Evolutionary conservation across 2,113 vertebrate species (phyloP).

Genomic region (Mustelus asterias): DNA sequence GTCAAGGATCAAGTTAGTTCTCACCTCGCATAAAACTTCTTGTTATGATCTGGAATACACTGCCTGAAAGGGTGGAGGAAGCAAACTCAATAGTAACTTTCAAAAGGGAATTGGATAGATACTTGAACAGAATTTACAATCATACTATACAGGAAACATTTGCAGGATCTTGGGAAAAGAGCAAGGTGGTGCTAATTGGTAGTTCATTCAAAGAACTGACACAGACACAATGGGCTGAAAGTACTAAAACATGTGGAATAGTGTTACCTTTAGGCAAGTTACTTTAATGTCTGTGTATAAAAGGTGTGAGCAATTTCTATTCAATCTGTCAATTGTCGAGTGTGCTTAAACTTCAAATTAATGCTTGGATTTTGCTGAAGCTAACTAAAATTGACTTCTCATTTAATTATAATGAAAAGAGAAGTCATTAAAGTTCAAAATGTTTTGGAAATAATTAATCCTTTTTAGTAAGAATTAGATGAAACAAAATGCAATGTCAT

Average conservation of each 20-base stretch:
- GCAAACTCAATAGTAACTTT: too few relatives aligned
- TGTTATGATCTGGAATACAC: too few relatives aligned
- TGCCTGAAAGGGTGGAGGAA: too few relatives aligned
- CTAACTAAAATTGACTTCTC: background rate
- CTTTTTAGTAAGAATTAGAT: background rate
- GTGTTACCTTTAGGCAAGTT: background rate
- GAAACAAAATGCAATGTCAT: background rate
- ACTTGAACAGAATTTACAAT: too few relatives aligned
- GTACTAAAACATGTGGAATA: background rate
- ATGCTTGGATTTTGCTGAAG: background rate
- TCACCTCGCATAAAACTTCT: too few relatives aligned
- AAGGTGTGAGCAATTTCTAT: background rate
- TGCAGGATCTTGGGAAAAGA: too few relatives aligned
- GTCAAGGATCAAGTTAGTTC: too few relatives aligned
- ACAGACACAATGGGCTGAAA: background rate
- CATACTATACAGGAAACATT: too few relatives aligned
- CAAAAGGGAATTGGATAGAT: too few relatives aligned
- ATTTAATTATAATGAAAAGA: background rate
- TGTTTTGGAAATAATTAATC: background rate
- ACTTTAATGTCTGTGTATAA: background rate
- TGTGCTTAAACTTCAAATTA: background rate
- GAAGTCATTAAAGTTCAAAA: background rate
- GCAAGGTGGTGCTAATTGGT: too few relatives aligned
- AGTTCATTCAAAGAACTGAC: too few relatives aligned
- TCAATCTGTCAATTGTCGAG: background rate